Evolutionary conservation across 2,797 vertebrate species (phyloP).

Genomic region (Coregonus sp.): DNA sequence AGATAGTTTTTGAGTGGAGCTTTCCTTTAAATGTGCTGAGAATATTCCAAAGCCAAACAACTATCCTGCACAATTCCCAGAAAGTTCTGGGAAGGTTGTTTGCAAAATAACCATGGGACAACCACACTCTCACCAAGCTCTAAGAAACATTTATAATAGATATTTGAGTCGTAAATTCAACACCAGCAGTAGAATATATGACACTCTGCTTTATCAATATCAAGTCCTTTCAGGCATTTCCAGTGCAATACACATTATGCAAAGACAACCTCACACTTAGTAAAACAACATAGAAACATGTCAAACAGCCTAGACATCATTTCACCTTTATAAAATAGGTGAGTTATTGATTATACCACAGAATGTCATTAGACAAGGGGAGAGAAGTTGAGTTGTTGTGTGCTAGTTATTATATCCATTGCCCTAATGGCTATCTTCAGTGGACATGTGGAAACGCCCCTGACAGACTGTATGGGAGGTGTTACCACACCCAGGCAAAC

Average conservation of each 20-base stretch:
- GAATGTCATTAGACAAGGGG: not conserved
- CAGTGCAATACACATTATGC: conserved; percentile 27
- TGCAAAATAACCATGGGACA: too few relatives aligned
- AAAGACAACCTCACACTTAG: conserved; percentile 3
- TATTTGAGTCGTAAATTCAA: not conserved
- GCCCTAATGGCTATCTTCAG: not conserved
- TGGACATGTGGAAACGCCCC: not conserved
- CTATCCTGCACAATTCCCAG: too few relatives aligned
- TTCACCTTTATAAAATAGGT: not conserved
- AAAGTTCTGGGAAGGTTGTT: too few relatives aligned
- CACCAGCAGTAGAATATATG: not conserved
- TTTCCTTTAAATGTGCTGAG: too few relatives aligned
- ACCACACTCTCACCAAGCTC: too few relatives aligned
- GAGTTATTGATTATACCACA: not conserved
- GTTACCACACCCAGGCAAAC: conserved; percentile 22
- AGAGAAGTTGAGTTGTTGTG: not conserved
- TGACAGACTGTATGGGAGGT: not conserved
- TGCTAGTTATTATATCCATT: not conserved
- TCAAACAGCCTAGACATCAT: not conserved
- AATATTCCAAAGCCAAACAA: too few relatives aligned
- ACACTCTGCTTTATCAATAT: not conserved
- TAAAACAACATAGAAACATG: conserved; percentile 8
- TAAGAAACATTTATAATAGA: not conserved
- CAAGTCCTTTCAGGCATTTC: not conserved
- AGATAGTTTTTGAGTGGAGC: too few relatives aligned